Evolutionary conservation across 2,113 vertebrate species (phyloP).

Genomic region (Actenoides hombroni): DNA sequence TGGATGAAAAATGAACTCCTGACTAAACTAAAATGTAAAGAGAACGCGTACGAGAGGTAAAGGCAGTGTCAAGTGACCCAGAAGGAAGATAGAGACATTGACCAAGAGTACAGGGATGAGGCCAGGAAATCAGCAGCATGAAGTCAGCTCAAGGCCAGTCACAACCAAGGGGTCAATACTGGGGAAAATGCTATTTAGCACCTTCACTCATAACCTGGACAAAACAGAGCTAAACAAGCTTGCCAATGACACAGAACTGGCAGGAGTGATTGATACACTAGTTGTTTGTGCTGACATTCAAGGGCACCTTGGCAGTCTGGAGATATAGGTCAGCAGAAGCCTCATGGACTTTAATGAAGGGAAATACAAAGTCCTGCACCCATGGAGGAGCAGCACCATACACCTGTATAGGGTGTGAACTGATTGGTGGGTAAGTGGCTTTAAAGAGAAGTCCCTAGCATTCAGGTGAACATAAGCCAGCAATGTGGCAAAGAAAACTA

Average conservation of each 20-base stretch:
- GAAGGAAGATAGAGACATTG: neutral
- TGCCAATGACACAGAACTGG: neutral
- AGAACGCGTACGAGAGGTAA: neutral
- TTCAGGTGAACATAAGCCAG: neutral
- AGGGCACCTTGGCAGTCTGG: neutral
- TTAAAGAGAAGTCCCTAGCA: neutral
- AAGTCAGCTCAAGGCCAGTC: neutral
- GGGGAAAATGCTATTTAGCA: neutral
- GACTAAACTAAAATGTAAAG: neutral
- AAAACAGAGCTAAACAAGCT: neutral
- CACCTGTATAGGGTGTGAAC: neutral
- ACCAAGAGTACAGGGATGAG: neutral
- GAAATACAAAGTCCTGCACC: neutral
- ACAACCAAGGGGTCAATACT: neutral
- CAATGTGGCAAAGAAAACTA: neutral
- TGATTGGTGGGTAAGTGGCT: neutral
- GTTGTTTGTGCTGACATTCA: neutral
- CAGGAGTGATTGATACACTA: neutral
- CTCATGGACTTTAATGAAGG: neutral
- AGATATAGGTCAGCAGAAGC: neutral
- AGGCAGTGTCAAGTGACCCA: neutral
- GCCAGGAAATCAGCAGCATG: neutral
- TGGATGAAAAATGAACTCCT: neutral
- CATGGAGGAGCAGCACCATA: neutral
- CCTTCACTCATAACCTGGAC: neutral